These are phyloP conservation scores for Chironomus riparius DNA, from an alignment of 2,888 invertebrate species.

Conservation along the genomic window DNA sequence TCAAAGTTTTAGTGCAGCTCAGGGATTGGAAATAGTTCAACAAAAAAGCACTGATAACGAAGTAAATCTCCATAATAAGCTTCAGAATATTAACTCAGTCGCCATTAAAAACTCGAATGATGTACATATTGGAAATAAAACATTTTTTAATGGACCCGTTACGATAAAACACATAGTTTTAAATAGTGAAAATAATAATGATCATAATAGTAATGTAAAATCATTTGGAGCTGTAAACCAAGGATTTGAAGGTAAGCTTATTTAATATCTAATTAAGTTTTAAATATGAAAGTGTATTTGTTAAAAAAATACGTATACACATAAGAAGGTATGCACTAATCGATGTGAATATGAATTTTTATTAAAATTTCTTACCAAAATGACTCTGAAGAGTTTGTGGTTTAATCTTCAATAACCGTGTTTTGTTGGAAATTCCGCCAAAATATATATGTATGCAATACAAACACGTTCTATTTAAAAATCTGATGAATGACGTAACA, in stretches of 20 bases:
- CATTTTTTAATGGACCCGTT: conserved; percentile 67
- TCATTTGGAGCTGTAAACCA: not conserved
- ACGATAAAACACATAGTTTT: conserved; percentile 66
- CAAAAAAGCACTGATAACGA: no score
- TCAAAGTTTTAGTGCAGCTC: no score
- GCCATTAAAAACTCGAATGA: conserved; percentile 59
- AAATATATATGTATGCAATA: no score
- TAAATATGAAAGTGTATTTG: not conserved
- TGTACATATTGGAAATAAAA: conserved; percentile 67
- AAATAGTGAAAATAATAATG: conserved; percentile 32
- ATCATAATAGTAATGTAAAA: conserved; percentile 33
- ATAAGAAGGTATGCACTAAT: not conserved
- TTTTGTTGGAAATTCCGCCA: no score
- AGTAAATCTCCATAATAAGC: not conserved
- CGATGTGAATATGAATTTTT: not conserved
- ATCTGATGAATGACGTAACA: no score
- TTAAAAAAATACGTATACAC: not conserved
- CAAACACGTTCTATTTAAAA: no score
- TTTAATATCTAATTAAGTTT: not conserved
- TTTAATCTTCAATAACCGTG: no score
- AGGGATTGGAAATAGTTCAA: no score
- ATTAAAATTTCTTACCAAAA: not conserved
- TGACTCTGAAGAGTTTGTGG: no score
- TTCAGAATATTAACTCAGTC: conserved; percentile 38
- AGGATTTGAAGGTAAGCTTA: not conserved